These are phyloP conservation scores for Beroe ovata DNA, from an alignment of 37 sponge, comb jelly and placozoan genomes.

Conservation along the genomic window DNA sequence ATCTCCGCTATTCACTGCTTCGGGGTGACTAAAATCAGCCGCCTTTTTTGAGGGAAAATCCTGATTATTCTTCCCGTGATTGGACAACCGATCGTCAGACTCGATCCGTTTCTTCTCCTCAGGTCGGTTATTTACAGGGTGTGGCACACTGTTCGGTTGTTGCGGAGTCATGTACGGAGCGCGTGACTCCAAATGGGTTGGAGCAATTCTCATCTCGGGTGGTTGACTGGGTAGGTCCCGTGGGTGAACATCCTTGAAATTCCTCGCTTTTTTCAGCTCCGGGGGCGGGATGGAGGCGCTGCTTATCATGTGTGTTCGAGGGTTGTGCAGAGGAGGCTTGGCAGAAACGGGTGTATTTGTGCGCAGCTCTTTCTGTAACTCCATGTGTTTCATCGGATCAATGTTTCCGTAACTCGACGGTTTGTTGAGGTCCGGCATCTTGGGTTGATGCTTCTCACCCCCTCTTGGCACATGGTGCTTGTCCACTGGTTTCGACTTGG, in stretches of 20 bases:
- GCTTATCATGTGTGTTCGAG: slow-evolving; percentile 40
- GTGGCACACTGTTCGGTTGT: neutral
- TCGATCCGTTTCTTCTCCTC: neutral
- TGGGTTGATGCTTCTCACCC: neutral
- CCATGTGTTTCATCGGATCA: slow-evolving; percentile 13
- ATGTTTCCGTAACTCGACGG: neutral
- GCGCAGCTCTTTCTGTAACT: slow-evolving; percentile 56
- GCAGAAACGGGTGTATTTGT: neutral
- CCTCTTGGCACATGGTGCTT: neutral
- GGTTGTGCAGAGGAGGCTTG: slow-evolving; percentile 59
- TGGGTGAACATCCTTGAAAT: slow-evolving; percentile 57
- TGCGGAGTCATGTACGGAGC: neutral
- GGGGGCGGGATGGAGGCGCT: slow-evolving; percentile 65
- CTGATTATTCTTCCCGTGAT: slow-evolving; percentile 6
- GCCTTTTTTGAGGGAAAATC: neutral
- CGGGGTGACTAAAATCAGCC: neutral
- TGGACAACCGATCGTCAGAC: neutral
- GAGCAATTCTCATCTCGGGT: slow-evolving; percentile 59
- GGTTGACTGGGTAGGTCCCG: slow-evolving; percentile 42
- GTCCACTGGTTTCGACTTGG: neutral
- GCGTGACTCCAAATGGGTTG: slow-evolving; percentile 8
- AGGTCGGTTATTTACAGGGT: slow-evolving; percentile 63
- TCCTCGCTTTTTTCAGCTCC: slow-evolving; percentile 45
- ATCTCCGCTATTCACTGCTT: neutral
- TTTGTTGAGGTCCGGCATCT: slow-evolving; percentile 64